A percentile compares a stretch with the other conserved stretches of the same genome.
phyloP scores from a whole-genome alignment of 2,888 invertebrate species.

The Pristionchus entomophagus region DNA sequence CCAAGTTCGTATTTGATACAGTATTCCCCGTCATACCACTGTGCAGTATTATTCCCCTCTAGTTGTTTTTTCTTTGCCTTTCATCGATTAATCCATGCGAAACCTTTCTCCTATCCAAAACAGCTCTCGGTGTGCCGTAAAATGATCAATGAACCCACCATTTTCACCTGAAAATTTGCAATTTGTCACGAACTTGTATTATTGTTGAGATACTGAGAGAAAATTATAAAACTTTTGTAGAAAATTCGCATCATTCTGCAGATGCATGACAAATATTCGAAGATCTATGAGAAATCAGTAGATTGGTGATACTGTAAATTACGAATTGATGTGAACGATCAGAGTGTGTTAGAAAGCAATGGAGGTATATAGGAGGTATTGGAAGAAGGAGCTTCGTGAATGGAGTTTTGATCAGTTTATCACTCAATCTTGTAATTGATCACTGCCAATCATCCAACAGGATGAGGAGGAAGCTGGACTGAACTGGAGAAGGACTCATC shows the following conservation, averaged over 20 bases:
- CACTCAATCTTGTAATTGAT: too few species aligned
- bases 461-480: too few species aligned
- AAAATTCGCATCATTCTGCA: neutral
- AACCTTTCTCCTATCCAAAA: conserved; percentile 25
- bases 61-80: neutral
- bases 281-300: too few species aligned
- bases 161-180: neutral
- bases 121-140: conserved; percentile 33
- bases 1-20: neutral
- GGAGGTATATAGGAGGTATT: too few species aligned
- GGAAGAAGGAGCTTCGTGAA: too few species aligned
- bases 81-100: neutral
- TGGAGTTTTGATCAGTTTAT: too few species aligned
- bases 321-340: too few species aligned
- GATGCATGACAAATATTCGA: too few species aligned
- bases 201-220: neutral
- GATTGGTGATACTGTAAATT: too few species aligned
- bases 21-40: conserved; percentile 24
- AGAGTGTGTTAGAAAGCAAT: too few species aligned
- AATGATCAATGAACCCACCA: neutral
- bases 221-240: conserved; percentile 1
- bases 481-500: too few species aligned
- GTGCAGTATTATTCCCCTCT: conserved; percentile 33
- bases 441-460: too few species aligned
- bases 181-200: conserved; percentile 6